A percentile compares a stretch with the other conserved stretches of the same genome.
These are phyloP conservation scores for Datnioides undecimradiatus DNA, from an alignment of 2,113 vertebrate species.

Conservation along the genomic window DNA sequence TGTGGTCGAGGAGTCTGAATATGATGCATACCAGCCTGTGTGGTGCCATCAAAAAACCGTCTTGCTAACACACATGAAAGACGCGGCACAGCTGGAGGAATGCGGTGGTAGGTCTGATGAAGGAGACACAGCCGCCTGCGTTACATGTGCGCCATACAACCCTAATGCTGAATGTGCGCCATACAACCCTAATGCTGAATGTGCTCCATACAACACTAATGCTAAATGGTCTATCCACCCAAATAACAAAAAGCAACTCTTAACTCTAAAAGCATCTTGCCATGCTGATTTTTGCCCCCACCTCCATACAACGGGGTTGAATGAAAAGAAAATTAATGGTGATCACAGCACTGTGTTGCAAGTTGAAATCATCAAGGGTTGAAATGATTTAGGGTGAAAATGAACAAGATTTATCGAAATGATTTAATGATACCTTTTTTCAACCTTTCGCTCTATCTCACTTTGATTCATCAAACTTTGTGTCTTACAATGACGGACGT, in stretches of 20 bases:
- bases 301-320: too few species aligned
- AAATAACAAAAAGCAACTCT: slow-evolving; percentile 1
- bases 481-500: neutral
- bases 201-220: neutral
- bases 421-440: too few species aligned
- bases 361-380: too few species aligned
- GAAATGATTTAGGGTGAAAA: too few species aligned
- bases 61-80: slow-evolving; percentile 64
- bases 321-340: too few species aligned
- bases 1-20: slow-evolving; percentile 55
- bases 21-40: slow-evolving; percentile 52
- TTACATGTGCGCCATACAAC: slow-evolving; percentile 12
- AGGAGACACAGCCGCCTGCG: slow-evolving; percentile 26
- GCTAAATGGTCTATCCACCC: neutral
- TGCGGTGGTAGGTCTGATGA: slow-evolving; percentile 21
- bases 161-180: neutral
- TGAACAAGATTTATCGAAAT: too few species aligned
- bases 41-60: slow-evolving; percentile 51
- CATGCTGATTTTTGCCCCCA: neutral
- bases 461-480: neutral
- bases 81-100: slow-evolving; percentile 55
- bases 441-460: neutral
- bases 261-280: neutral
- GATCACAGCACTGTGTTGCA: too few species aligned
- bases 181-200: slow-evolving; percentile 3